Percentiles rank a stretch among this genome's conserved stretches.
Conservation (phyloP, 2,113 vertebrate genomes). For the Hystrix cristata region DNA sequence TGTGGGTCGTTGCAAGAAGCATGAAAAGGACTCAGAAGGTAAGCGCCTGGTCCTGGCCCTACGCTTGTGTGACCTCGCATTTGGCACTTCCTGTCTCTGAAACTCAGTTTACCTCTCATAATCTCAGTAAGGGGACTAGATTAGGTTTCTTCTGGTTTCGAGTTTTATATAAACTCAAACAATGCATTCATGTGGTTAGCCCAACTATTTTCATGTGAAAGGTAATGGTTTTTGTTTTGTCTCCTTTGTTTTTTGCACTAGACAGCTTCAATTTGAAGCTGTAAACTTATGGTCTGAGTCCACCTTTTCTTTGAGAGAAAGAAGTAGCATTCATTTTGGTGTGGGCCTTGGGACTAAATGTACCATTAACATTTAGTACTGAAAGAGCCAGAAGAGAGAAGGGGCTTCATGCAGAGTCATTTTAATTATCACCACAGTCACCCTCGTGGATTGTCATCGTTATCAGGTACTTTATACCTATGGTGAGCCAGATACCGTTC, state of each 20-base stretch:
- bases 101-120: neutral
- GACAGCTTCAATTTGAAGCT: neutral
- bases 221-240: neutral
- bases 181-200: neutral
- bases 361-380: neutral
- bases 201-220: neutral
- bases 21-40: neutral
- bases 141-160: neutral
- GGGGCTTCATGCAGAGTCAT: neutral
- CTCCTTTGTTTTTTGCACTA: neutral
- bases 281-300: neutral
- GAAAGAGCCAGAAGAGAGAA: neutral
- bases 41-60: rapidly evolving
- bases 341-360: neutral
- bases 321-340: neutral
- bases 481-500: neutral
- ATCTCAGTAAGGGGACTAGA: neutral
- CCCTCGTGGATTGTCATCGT: neutral
- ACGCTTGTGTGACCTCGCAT: rapidly evolving
- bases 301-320: neutral
- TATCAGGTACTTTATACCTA: neutral
- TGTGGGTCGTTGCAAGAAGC: neutral
- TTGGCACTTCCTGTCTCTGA: neutral
- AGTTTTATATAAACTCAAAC: neutral
- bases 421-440: neutral